Percentiles rank a stretch among this genome's conserved stretches.
phyloP scores from a whole-genome alignment of 2,797 vertebrate genomes.

The Emydoidea blandingii region DNA sequence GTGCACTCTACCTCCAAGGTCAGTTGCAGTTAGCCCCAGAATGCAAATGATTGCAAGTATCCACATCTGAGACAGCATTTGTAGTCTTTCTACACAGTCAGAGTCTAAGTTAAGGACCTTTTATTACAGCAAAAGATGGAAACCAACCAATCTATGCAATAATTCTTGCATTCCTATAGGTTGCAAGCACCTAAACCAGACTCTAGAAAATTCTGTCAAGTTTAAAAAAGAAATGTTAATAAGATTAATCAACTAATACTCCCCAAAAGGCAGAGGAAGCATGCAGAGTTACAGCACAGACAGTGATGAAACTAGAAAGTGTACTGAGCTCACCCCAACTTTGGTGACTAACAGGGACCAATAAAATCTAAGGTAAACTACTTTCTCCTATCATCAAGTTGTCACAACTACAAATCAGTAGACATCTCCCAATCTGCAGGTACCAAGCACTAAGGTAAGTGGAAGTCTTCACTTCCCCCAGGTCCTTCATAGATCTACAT shows the following conservation, averaged over 20 bases:
- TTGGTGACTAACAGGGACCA: neutral
- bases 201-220: neutral
- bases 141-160: neutral
- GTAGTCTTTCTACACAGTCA: neutral
- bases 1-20: neutral
- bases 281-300: neutral
- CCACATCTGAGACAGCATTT: neutral
- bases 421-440: neutral
- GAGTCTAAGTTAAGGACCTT: neutral
- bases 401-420: neutral
- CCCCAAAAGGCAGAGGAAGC: neutral
- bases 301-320: neutral
- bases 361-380: conserved; percentile 5
- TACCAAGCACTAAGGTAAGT: neutral
- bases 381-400: neutral
- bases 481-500: conserved; percentile 29
- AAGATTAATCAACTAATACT: neutral
- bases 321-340: neutral
- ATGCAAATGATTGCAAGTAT: neutral
- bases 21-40: neutral
- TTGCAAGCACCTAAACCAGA: neutral
- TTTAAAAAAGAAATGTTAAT: neutral
- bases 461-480: neutral
- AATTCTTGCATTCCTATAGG: neutral
- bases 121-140: neutral